Conservation (phyloP, 2,888 invertebrate genomes). For the Sthenelais limicola region DNA sequence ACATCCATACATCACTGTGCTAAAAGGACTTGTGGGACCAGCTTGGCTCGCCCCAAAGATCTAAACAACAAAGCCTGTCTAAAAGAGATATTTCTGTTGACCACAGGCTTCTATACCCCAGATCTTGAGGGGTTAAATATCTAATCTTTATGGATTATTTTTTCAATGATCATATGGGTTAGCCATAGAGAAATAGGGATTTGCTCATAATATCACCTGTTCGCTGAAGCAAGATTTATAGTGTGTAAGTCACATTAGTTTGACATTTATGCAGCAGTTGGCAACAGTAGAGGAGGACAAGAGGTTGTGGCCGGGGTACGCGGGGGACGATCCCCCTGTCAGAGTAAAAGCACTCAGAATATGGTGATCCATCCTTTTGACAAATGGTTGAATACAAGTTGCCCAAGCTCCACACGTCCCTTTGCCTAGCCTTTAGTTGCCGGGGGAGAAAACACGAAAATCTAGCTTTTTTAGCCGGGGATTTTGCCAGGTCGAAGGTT, state of each 20-base stretch:
- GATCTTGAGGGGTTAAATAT: neutral
- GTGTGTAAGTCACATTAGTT: slow-evolving; percentile 35
- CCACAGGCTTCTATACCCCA: neutral
- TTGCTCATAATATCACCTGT: slow-evolving; percentile 35
- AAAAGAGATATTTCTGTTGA: no score
- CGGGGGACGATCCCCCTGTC: slow-evolving; percentile 10
- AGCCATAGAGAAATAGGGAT: slow-evolving; percentile 32
- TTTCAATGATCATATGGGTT: slow-evolving; percentile 28
- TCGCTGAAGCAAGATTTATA: slow-evolving; percentile 21
- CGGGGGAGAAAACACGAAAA: no score
- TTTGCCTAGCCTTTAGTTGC: neutral
- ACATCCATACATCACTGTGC: no score
- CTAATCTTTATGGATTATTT: slow-evolving; percentile 30
- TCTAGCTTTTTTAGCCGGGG: no score
- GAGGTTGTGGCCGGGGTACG: neutral
- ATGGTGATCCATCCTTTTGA: slow-evolving; percentile 30
- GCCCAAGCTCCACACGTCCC: neutral
- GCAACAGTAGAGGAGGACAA: no score
- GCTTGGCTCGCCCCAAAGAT: no score
- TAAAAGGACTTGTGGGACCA: no score
- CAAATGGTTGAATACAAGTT: slow-evolving; percentile 28
- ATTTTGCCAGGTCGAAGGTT: no score
- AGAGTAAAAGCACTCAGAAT: slow-evolving; percentile 27
- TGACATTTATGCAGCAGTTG: slow-evolving; percentile 27
- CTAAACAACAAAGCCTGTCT: no score